Evolutionary conservation across 2,888 invertebrate species (phyloP).

Genomic region (Nomada ruficornis): DNA sequence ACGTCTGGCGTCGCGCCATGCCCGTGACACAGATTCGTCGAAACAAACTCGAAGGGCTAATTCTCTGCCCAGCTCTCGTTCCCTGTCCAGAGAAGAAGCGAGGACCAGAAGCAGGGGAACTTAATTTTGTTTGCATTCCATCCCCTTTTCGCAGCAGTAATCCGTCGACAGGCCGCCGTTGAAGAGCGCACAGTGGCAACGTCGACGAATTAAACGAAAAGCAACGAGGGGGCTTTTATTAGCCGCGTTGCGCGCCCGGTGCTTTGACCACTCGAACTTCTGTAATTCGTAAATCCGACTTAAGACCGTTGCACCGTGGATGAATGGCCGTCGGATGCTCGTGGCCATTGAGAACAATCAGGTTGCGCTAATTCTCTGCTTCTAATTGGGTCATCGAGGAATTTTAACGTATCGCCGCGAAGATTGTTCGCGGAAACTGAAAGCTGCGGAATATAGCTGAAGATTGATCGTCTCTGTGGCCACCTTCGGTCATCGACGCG

Average conservation of each 20-base stretch:
- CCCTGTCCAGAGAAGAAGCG: background rate
- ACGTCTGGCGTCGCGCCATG: conserved; percentile 56
- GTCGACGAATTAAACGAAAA: conserved; percentile 55
- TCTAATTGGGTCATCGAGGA: background rate
- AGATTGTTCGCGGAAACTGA: background rate
- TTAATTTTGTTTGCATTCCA: conserved; percentile 61
- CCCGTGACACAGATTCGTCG: conserved; percentile 58
- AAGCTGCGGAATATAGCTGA: background rate
- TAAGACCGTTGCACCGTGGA: background rate
- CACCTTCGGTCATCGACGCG: background rate
- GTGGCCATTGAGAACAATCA: background rate
- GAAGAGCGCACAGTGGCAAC: conserved; percentile 35
- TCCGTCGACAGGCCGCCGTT: conserved; percentile 56
- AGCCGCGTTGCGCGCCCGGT: background rate
- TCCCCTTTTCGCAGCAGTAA: conserved; percentile 44
- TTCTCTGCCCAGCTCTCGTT: conserved; percentile 9
- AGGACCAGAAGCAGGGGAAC: conserved; percentile 25
- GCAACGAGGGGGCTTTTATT: conserved; percentile 36
- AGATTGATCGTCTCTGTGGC: background rate
- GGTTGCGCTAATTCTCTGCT: background rate
- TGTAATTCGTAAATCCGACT: conserved; percentile 31
- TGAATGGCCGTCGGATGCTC: background rate
- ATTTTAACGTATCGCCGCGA: background rate
- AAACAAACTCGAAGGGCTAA: conserved; percentile 54
- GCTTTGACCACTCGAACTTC: background rate